A percentile compares a stretch with the other conserved stretches of the same genome.
phyloP scores from a whole-genome alignment of 2,888 invertebrate species.

The Vandiemenella viatica region DNA sequence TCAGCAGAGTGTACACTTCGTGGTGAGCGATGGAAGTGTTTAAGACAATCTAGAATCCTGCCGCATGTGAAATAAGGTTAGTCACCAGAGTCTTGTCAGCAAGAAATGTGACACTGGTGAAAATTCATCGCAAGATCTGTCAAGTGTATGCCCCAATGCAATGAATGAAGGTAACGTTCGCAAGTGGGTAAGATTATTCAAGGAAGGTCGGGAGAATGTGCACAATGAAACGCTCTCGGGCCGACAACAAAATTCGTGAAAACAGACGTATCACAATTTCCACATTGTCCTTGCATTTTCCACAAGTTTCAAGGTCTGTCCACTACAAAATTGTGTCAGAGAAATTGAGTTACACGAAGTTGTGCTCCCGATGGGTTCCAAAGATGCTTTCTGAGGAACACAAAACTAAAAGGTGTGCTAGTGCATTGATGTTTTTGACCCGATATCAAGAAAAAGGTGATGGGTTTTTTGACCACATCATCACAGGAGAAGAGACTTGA shows the following conservation, averaged over 20 bases:
- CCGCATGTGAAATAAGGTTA: background rate
- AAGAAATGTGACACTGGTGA: background rate
- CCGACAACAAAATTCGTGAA: slow-evolving; percentile 11
- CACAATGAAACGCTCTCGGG: background rate
- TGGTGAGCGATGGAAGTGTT: too few relatives aligned
- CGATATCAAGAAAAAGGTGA: too few relatives aligned
- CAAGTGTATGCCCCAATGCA: background rate
- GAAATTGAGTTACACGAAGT: slow-evolving; percentile 15
- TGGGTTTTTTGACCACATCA: too few relatives aligned
- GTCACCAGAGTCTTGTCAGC: background rate
- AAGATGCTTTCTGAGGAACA: background rate
- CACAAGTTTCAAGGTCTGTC: slow-evolving; percentile 14
- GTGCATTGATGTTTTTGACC: too few relatives aligned
- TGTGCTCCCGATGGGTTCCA: slow-evolving; percentile 8
- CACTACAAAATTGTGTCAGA: slow-evolving; percentile 16
- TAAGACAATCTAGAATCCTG: background rate
- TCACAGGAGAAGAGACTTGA: too few relatives aligned
- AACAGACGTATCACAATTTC: slow-evolving; percentile 14
- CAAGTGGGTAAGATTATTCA: background rate
- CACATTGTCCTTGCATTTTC: slow-evolving; percentile 13
- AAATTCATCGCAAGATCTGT: background rate
- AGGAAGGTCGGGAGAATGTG: background rate
- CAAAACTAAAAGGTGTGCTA: too few relatives aligned
- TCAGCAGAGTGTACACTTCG: too few relatives aligned
- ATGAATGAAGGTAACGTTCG: background rate